Conservation (phyloP, 2,888 invertebrate genomes). For the Lepetodrilus schrolli region DNA sequence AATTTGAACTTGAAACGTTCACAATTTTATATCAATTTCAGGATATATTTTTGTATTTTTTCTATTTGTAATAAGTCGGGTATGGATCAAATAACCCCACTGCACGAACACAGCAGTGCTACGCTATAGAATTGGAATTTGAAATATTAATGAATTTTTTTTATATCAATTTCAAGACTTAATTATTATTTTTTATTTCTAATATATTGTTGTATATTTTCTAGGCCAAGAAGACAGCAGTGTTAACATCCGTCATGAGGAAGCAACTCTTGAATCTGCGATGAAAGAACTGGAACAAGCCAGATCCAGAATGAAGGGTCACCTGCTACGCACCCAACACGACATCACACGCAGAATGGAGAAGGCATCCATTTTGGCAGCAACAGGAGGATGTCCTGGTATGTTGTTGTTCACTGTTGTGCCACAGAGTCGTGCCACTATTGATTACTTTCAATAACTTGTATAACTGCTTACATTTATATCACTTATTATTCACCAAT, state of each 20-base stretch:
- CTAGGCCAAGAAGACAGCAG: conserved; percentile 39
- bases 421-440: too few species aligned
- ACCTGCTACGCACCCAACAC: conserved; percentile 59
- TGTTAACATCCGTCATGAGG: conserved; percentile 63
- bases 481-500: too few species aligned
- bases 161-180: background rate
- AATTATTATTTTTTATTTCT: background rate
- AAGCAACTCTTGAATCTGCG: conserved; percentile 57
- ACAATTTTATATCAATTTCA: too few species aligned
- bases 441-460: too few species aligned
- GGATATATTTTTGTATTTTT: too few species aligned
- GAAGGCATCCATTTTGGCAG: conserved; percentile 66
- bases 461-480: too few species aligned
- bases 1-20: too few species aligned
- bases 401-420: too few species aligned
- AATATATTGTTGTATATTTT: too few species aligned
- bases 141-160: background rate
- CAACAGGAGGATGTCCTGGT: conserved; percentile 72
- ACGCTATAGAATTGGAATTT: background rate
- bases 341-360: conserved; percentile 66
- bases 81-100: too few species aligned
- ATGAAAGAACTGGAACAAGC: conserved; percentile 65
- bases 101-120: too few species aligned
- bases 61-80: too few species aligned
- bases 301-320: conserved; percentile 59